Evolutionary conservation across 35 echinoderm and acorn worm genomes (phyloP).

Genomic region (Diadema setosum): DNA sequence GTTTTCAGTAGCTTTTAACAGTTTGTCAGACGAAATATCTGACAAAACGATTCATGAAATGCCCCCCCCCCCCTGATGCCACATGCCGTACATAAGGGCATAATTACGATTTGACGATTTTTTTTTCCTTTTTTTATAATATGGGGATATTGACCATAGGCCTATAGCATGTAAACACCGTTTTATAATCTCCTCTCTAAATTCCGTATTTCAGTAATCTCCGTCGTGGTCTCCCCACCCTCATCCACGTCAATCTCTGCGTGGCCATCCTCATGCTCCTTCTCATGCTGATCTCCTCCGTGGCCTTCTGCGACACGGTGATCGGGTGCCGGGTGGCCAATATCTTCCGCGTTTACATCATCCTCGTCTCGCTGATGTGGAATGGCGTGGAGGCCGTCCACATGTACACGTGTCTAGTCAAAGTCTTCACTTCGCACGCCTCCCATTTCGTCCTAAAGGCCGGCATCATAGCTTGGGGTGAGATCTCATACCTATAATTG

Average conservation of each 20-base stretch:
- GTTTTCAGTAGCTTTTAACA: no score
- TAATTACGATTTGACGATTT: no score
- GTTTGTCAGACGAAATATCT: no score
- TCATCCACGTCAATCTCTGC: conserved; percentile 88
- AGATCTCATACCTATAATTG: no score
- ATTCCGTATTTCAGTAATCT: conserved; percentile 54
- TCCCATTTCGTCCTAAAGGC: conserved; percentile 83
- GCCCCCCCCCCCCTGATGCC: no score
- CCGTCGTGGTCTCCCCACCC: conserved; percentile 76
- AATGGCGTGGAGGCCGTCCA: conserved; percentile 93
- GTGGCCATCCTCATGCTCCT: conserved; percentile 63
- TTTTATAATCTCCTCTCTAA: conserved; percentile 69
- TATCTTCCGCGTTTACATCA: conserved; percentile 80
- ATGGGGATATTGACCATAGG: no score
- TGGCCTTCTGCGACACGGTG: conserved; percentile 42
- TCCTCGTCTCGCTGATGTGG: conserved; percentile 97
- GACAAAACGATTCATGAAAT: no score
- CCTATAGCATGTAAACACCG: no score
- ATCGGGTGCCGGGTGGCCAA: conserved; percentile 85
- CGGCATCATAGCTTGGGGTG: conserved; percentile 90
- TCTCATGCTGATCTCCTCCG: conserved; percentile 48
- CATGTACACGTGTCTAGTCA: conserved; percentile 83
- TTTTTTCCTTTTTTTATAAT: no score
- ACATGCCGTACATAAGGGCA: not conserved
- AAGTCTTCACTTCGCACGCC: conserved; percentile 67